phyloP scores from a whole-genome alignment of 2,113 vertebrate species.

The Scomber scombrus region DNA sequence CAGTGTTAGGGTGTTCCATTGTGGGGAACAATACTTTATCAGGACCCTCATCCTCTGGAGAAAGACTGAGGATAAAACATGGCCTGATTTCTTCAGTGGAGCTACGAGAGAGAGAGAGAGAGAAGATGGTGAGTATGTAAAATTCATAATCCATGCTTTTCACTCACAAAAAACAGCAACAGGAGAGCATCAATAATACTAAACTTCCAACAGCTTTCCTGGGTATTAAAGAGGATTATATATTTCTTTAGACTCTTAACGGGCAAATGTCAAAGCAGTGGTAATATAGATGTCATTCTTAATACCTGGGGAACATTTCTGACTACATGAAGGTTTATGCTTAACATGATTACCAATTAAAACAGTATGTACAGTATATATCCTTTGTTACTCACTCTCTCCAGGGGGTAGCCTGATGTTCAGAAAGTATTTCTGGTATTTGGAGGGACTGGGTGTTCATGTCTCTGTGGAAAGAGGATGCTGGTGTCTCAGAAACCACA shows the following conservation, averaged over 20 bases:
- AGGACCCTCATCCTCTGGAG: background rate
- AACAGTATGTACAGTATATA: background rate
- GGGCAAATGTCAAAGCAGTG: background rate
- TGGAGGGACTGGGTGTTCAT: slow-evolving; percentile 14
- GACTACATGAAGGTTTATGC: background rate
- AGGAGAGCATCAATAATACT: slow-evolving; percentile 4
- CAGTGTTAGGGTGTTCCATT: background rate
- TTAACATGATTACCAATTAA: background rate
- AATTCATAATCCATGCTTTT: slow-evolving; percentile 2
- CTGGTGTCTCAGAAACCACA: slow-evolving; percentile 18
- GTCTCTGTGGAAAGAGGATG: slow-evolving; percentile 1
- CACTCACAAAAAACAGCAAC: background rate
- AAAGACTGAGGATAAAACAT: slow-evolving; percentile 30
- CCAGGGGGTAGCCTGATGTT: slow-evolving; percentile 16
- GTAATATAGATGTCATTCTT: background rate
- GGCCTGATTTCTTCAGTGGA: slow-evolving; percentile 40
- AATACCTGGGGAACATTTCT: background rate
- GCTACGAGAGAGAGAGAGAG: slow-evolving; percentile 32
- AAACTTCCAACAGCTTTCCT: background rate
- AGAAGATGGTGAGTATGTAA: background rate
- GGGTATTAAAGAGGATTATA: background rate
- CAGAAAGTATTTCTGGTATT: slow-evolving; percentile 3
- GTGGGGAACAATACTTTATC: slow-evolving; percentile 23
- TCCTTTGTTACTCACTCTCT: slow-evolving; percentile 47
- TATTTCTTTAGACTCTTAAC: background rate